Conservation (phyloP, 2,797 vertebrate genomes). For the Paguma larvata region DNA sequence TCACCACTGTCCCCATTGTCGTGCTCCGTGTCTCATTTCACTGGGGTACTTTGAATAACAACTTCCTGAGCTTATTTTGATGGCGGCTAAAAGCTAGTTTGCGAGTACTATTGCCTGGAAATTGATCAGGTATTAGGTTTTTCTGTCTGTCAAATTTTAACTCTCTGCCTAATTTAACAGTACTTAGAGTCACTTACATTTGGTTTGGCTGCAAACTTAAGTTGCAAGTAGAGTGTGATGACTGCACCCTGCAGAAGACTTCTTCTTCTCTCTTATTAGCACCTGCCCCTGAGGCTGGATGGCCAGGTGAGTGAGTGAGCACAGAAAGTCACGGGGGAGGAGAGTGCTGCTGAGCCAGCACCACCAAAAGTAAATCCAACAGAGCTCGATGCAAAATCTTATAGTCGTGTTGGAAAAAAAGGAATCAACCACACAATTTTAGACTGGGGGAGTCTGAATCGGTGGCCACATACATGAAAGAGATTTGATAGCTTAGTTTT, state of each 20-base stretch:
- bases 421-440: not conserved
- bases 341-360: not conserved
- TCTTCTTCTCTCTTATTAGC: not conserved
- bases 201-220: slow-evolving; percentile 10
- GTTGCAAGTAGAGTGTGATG: not conserved
- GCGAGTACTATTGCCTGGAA: slow-evolving; percentile 47
- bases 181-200: slow-evolving; percentile 66
- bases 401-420: not conserved
- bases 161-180: slow-evolving; percentile 50
- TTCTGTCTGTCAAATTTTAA: slow-evolving; percentile 69
- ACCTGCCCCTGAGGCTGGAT: not conserved
- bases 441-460: not conserved
- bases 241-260: not conserved
- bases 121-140: slow-evolving; percentile 66
- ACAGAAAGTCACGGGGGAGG: not conserved
- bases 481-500: not conserved
- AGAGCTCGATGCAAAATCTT: not conserved
- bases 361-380: not conserved
- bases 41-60: slow-evolving; percentile 9
- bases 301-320: not conserved
- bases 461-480: not conserved
- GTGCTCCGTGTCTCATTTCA: not conserved
- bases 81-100: slow-evolving; percentile 58
- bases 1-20: not conserved
- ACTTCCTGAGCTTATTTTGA: not conserved